Evolutionary conservation across 2,113 vertebrate species (phyloP), one percentile per base, ranked within the genome.

Genomic region (Erpornis zantholeuca): DNA sequence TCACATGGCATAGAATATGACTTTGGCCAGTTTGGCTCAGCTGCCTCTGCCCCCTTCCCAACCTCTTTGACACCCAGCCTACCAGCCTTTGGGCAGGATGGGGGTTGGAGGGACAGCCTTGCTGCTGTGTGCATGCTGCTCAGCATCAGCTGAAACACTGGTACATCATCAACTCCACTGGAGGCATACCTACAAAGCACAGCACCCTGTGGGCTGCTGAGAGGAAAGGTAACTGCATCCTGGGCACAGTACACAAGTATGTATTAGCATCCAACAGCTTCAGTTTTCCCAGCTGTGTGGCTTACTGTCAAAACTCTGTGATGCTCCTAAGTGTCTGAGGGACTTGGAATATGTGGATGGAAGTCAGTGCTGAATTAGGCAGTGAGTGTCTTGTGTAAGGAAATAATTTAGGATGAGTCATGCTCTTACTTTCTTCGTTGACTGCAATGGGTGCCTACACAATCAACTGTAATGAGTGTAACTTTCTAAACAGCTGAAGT

Each of bases 161-260:
- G 9, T 35, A 10, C 6, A 0, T 24, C 63, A 20, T 12, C 52
- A 36, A 9, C 52, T 22, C 8, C 1, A 0, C 57, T 66, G 22
- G 33, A 79, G 24, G 31, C 57, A 57, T 28, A 24, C 0, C 1
- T 50, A 49, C 6, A 36, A 40, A 83, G 31, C 28, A 20, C 42
- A 80, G 28, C 36, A 15, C 8, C 28, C 38, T 24, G 11, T 28
- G 49, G 12, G 49, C 72, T 68, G 3, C 49, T 50, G 2, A n/a
- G 22, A 36, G 59, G 59, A 81, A 59, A 72, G 35, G 44, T 22
- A 59, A 28, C 53, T 81, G 36, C 33, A 42, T 29, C n/a, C 52
- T 3, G 4, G 44, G 15, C 56, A 27, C 28, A 52, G 25, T 7
- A 12, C 49, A 22, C 50, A 25, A n/a, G 11, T 13, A 5, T 8